A percentile compares a stretch with the other conserved stretches of the same genome.
phyloP scores from a whole-genome alignment of 2,113 vertebrate species.

The Eulacestoma nigropectus region DNA sequence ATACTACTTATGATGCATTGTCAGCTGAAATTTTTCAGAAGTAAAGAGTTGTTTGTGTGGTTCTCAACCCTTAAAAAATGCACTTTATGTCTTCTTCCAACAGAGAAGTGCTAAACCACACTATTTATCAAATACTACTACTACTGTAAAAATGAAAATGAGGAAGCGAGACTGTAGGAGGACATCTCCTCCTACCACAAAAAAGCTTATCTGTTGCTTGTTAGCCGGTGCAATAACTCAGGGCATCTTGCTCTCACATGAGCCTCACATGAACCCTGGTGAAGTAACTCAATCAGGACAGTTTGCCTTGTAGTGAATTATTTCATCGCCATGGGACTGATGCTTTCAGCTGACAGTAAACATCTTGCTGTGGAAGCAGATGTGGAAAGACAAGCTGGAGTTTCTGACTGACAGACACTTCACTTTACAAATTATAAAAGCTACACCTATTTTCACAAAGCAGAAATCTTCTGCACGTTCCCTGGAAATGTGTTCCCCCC shows the following conservation, averaged over 20 bases:
- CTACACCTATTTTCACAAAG: not conserved
- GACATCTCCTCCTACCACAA: not conserved
- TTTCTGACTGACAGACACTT: not conserved
- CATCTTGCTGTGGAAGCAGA: not conserved
- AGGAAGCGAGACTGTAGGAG: not conserved
- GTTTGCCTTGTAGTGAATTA: not conserved
- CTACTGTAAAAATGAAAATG: not conserved
- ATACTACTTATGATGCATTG: not conserved
- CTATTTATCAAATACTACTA: not conserved
- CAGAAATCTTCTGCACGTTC: not conserved
- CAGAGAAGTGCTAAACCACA: not conserved
- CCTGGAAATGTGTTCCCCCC: not conserved
- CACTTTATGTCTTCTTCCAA: not conserved
- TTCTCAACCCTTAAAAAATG: not conserved
- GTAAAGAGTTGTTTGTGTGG: not conserved
- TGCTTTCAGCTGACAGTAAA: not conserved
- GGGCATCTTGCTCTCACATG: not conserved
- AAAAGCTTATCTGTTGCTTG: not conserved
- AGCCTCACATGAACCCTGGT: not conserved
- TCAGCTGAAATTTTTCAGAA: not conserved
- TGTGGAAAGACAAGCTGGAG: not conserved
- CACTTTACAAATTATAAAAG: not conserved
- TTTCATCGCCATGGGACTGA: not conserved
- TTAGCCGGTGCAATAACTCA: not conserved
- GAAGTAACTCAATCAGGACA: not conserved